phyloP scores from a whole-genome alignment of 37 sponge, comb jelly and placozoan species.

The Beroe ovata region DNA sequence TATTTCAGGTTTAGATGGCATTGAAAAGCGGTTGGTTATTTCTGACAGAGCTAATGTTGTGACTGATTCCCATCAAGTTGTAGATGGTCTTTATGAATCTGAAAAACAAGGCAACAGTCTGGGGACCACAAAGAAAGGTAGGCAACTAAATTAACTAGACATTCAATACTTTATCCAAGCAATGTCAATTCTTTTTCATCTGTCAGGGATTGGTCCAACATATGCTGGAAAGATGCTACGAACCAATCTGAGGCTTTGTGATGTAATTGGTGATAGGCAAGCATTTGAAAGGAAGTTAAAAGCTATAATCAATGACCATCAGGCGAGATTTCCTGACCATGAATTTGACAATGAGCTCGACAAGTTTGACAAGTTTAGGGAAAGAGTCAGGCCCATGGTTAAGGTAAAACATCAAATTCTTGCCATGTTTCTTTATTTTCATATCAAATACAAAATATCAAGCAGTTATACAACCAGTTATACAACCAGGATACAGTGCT shows the following conservation, averaged over 20 bases:
- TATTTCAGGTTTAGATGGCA: conserved; percentile 70
- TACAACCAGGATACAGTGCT: conserved; percentile 82
- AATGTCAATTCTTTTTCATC: too few relatives aligned
- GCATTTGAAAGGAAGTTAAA: conserved; percentile 72
- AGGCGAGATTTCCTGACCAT: conserved; percentile 5
- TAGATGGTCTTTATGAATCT: conserved; percentile 82
- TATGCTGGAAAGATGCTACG: conserved; percentile 81
- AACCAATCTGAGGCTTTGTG: conserved; percentile 79
- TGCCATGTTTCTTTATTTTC: not conserved
- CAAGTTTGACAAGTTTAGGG: not conserved
- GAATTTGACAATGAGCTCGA: not conserved
- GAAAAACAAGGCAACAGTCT: conserved; percentile 80
- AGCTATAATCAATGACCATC: not conserved
- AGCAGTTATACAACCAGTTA: conserved; percentile 68
- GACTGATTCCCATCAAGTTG: conserved; percentile 84
- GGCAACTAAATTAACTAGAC: too few relatives aligned
- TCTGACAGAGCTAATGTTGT: conserved; percentile 91
- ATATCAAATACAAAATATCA: not conserved
- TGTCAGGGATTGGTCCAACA: conserved; percentile 85
- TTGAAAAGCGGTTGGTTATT: conserved; percentile 80
- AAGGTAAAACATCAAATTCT: conserved; percentile 37
- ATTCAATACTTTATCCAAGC: too few relatives aligned
- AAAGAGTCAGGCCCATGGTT: conserved; percentile 64
- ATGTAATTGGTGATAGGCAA: conserved; percentile 74
- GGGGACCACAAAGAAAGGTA: conserved; percentile 96